Evolutionary conservation across 1,140 invertebrate genomes (phyloP).

Genomic region (Drosophila parvula): DNA sequence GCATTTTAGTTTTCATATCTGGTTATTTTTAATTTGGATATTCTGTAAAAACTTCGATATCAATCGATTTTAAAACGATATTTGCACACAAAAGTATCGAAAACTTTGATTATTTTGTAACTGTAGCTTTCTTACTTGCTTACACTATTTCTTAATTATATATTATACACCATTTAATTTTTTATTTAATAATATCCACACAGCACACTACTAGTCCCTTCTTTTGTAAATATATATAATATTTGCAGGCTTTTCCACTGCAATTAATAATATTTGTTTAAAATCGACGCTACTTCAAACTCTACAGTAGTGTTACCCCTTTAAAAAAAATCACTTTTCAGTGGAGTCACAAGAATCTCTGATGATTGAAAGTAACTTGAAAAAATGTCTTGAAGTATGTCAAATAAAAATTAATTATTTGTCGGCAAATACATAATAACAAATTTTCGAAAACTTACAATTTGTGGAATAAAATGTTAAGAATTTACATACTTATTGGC

Average conservation of each 20-base stretch:
- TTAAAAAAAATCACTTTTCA: constrained; percentile 9
- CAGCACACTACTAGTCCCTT: neutral
- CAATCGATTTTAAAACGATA: neutral
- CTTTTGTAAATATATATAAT: neutral
- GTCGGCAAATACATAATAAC: neutral
- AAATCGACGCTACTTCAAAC: neutral
- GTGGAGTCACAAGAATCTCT: constrained; percentile 10
- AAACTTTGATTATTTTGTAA: neutral
- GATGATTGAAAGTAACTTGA: neutral
- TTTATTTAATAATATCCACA: neutral
- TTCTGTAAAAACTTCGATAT: neutral
- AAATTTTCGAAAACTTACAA: neutral
- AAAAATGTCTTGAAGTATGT: constrained; percentile 7
- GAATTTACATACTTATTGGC: constrained; percentile 3
- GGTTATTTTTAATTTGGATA: too few relatives aligned
- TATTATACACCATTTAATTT: neutral
- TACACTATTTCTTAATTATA: neutral
- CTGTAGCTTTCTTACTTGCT: neutral
- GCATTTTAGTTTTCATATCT: neutral
- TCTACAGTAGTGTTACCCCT: constrained; percentile 16
- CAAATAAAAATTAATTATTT: neutral
- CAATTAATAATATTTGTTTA: neutral
- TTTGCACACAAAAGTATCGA: neutral
- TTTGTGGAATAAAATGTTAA: neutral
- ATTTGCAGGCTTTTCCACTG: neutral